Conservation (phyloP, 2,113 vertebrate genomes). For the Zeus faber region DNA sequence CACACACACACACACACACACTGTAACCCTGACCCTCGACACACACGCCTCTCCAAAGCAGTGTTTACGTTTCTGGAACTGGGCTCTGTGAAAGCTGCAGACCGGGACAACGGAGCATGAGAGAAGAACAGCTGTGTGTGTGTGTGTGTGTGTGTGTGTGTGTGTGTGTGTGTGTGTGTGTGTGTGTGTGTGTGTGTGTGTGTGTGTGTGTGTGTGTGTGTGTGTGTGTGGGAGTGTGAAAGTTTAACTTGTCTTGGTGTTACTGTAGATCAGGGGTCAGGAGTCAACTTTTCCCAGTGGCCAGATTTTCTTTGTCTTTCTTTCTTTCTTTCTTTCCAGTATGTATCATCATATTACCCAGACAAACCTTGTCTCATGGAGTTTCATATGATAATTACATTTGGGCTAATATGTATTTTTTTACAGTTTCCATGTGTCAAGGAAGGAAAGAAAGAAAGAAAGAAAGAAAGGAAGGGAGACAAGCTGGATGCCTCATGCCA, state of each 20-base stretch:
- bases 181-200: not conserved
- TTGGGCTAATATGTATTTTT: no score
- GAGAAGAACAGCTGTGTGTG: constrained; percentile 48
- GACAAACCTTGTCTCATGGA: no score
- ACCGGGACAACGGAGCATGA: constrained; percentile 39
- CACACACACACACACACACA: constrained; percentile 19
- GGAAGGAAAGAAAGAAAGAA: not conserved
- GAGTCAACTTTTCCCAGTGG: no score
- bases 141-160: constrained; percentile 19
- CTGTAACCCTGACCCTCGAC: not conserved
- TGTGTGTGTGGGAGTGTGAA: no score
- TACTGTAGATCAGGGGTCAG: no score
- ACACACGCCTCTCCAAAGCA: constrained; percentile 16
- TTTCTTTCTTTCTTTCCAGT: not conserved
- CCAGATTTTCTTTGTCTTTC: not conserved
- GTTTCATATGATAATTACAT: no score
- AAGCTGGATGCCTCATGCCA: not conserved
- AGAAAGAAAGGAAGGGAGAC: not conserved
- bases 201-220: constrained; percentile 3
- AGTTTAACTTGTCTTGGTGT: no score
- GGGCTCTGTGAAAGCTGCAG: constrained; percentile 50
- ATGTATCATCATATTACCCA: not conserved
- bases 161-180: constrained; percentile 21
- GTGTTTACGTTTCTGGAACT: constrained; percentile 58
- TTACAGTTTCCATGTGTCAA: not conserved